Percentiles rank a stretch among this genome's conserved stretches.
These are phyloP conservation scores for Dipodomys ordii DNA, from an alignment of 2,113 vertebrate genomes.

Conservation along the genomic window DNA sequence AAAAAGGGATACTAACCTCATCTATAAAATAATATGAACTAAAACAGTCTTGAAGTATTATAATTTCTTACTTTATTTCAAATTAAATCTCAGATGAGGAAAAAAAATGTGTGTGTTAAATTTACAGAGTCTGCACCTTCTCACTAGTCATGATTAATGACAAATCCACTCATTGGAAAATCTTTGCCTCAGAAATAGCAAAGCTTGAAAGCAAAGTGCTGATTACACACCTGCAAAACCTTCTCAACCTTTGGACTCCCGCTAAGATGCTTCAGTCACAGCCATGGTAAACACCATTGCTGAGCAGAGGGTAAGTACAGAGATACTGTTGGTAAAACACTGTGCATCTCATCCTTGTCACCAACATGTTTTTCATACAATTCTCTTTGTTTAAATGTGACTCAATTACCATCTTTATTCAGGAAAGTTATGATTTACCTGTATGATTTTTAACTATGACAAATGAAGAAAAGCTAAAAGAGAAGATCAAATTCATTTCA, in stretches of 20 bases:
- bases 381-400: neutral
- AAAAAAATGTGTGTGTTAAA: slow-evolving; percentile 4
- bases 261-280: neutral
- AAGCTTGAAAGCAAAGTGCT: neutral
- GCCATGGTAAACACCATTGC: neutral
- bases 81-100: slow-evolving; percentile 28
- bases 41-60: slow-evolving; percentile 14
- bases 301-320: neutral
- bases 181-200: slow-evolving; percentile 26
- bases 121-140: neutral
- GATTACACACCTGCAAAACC: neutral
- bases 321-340: neutral
- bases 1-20: neutral
- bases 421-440: neutral
- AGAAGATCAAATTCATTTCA: neutral
- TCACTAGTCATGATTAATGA: neutral
- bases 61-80: slow-evolving; percentile 38
- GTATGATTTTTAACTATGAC: neutral
- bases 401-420: neutral
- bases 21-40: neutral
- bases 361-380: neutral
- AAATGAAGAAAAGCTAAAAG: slow-evolving; percentile 21
- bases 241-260: neutral
- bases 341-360: neutral
- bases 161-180: neutral